Evolutionary conservation across 2,888 invertebrate species (phyloP).

Genomic region (Hirtodrosophila confusa): DNA sequence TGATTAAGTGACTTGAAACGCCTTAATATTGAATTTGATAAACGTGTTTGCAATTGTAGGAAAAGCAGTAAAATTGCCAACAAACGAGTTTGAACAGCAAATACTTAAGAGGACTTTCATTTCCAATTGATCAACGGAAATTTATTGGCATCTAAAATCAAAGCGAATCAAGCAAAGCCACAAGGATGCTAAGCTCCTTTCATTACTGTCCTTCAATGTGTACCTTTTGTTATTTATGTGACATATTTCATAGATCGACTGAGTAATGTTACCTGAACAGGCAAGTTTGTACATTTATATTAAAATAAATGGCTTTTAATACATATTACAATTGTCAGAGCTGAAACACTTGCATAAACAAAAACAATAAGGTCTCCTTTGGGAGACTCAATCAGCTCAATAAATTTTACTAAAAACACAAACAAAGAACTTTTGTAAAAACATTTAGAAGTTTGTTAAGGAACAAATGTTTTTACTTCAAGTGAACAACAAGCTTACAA

Average conservation of each 20-base stretch:
- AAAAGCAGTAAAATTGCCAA: conserved; percentile 20
- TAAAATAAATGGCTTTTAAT: conserved; percentile 47
- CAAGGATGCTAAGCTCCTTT: conserved; percentile 12
- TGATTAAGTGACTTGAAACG: conserved; percentile 42
- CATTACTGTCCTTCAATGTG: not conserved
- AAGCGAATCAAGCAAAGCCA: conserved; percentile 21
- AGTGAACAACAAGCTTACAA: conserved; percentile 35
- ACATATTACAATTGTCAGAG: conserved; percentile 50
- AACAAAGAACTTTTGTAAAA: conserved; percentile 36
- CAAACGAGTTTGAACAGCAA: not conserved
- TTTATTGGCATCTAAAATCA: conserved; percentile 31
- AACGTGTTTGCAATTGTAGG: conserved; percentile 34
- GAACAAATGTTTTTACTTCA: conserved; percentile 22
- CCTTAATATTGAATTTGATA: conserved; percentile 41
- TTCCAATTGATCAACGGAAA: conserved; percentile 6
- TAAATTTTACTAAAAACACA: conserved; percentile 36
- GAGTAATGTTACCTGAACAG: conserved; percentile 8
- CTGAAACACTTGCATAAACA: conserved; percentile 21
- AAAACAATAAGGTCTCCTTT: conserved; percentile 1
- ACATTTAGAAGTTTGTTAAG: conserved; percentile 28
- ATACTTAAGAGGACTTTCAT: conserved; percentile 7
- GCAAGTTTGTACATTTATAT: conserved; percentile 39
- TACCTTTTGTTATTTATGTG: conserved; percentile 1
- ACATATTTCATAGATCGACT: conserved; percentile 31
- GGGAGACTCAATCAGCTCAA: conserved; percentile 34